Base-by-base conservation (phyloP, 2,888 invertebrate species). In the Magallana nippona region DNA sequence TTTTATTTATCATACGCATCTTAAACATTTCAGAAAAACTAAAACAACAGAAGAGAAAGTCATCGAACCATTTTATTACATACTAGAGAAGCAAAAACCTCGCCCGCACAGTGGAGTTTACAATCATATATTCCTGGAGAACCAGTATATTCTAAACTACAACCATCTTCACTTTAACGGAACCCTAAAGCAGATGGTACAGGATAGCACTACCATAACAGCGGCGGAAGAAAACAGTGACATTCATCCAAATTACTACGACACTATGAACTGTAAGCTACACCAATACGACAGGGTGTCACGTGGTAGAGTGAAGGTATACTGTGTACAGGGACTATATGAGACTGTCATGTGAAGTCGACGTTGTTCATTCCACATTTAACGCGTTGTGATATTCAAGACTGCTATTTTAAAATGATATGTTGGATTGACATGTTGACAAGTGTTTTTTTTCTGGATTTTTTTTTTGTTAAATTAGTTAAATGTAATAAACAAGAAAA, bases 201-300 rank as follows among this genome's bases (percentile, higher is more conserved):
- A 71, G 15, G 71, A 71, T 10, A 71, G 71, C 13, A 71, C 71
- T 15, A 17, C 11, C 10, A 22, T 27, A 27, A 22, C 22, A 8
- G 13, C 27, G 10, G 27, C 17, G 32, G 71, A 71, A 8, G 71
- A 71, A 15, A 71, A 71, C 44, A 44, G 44, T 27, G 27, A 15
- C 2, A 71, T 27, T 27, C 71, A 27, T 27, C 22, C 22, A 71
- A 71, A 27, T 71, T 15, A 71, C 27, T 71, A 71, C 22, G 71
- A 71, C 71, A 71, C 71, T 15, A 27, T 71, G 71, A 13, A 1
- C 5, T 71, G 71, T 71, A 71, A 71, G 19, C 13, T 71, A 71
- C 71, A 71, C 71, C 71, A 71, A 71, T 71, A 71, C 71, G 71
- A 71, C 19, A 71, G 32, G 13, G 15, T 71, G 32, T 71, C 71